Evolutionary conservation across 2,113 vertebrate species (phyloP).

Genomic region (Calyptommatus sinebrachiatus): DNA sequence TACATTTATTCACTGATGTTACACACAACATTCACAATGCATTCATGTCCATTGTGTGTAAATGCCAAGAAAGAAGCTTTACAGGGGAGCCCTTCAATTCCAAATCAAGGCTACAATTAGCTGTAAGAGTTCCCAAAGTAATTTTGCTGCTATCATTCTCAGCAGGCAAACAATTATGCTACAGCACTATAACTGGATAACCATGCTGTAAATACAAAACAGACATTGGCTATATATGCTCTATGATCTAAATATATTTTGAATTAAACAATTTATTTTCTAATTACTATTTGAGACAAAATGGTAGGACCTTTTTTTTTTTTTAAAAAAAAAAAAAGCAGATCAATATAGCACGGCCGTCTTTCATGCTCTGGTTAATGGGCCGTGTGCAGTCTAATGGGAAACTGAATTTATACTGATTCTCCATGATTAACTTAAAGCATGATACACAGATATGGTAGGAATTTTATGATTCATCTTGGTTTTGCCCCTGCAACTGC

Average conservation of each 20-base stretch:
- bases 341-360: neutral
- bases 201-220: conserved; percentile 79
- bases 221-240: conserved; percentile 71
- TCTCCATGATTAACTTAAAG: neutral
- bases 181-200: conserved; percentile 70
- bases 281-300: conserved; percentile 61
- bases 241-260: conserved; percentile 68
- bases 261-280: conserved; percentile 63
- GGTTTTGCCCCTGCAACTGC: neutral
- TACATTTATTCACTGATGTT: conserved; percentile 16
- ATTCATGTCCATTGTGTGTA: conserved; percentile 46
- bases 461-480: neutral
- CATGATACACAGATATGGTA: neutral
- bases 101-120: conserved; percentile 73
- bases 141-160: conserved; percentile 76
- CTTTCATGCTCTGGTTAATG: conserved; percentile 10
- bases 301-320: neutral
- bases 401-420: neutral
- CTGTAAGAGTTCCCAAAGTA: conserved; percentile 75
- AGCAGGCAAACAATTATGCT: conserved; percentile 80
- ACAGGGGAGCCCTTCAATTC: conserved; percentile 70
- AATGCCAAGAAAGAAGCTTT: conserved; percentile 48
- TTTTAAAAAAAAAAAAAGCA: neutral
- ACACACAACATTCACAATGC: conserved; percentile 26
- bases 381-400: fast-evolving